These are phyloP conservation scores for Casuarius casuarius DNA, from an alignment of 2,113 vertebrate species.

Conservation along the genomic window DNA sequence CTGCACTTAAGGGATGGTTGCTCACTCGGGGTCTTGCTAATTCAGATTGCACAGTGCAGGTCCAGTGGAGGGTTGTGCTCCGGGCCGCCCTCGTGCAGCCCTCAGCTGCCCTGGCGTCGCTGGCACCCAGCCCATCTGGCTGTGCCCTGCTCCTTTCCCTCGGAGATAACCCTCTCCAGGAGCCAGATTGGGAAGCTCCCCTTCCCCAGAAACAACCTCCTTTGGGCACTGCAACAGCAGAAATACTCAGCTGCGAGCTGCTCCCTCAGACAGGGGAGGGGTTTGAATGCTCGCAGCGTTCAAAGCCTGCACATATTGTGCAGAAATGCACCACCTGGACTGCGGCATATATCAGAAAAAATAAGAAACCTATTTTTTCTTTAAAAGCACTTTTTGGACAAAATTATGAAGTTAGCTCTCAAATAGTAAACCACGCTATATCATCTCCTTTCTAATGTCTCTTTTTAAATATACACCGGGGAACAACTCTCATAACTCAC, in stretches of 20 bases:
- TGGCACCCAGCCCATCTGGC: neutral
- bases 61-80: fast-evolving
- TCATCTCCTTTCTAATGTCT: conserved; percentile 29
- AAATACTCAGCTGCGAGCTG: neutral
- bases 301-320: neutral
- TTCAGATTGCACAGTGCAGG: neutral
- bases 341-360: neutral
- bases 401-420: conserved; percentile 31
- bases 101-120: neutral
- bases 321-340: neutral
- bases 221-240: neutral
- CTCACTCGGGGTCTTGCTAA: fast-evolving
- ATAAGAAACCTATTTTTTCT: neutral
- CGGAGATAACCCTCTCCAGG: neutral
- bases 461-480: conserved; percentile 37
- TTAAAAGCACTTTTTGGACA: neutral
- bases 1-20: neutral
- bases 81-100: neutral
- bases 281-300: neutral
- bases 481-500: conserved; percentile 37
- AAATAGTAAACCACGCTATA: conserved; percentile 13
- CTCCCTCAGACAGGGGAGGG: neutral
- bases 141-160: neutral
- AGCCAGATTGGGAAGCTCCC: neutral
- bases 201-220: neutral